Base-by-base conservation (phyloP, 64 coral and sea anemone genomes). In the Cladopsammia gracilis region DNA sequence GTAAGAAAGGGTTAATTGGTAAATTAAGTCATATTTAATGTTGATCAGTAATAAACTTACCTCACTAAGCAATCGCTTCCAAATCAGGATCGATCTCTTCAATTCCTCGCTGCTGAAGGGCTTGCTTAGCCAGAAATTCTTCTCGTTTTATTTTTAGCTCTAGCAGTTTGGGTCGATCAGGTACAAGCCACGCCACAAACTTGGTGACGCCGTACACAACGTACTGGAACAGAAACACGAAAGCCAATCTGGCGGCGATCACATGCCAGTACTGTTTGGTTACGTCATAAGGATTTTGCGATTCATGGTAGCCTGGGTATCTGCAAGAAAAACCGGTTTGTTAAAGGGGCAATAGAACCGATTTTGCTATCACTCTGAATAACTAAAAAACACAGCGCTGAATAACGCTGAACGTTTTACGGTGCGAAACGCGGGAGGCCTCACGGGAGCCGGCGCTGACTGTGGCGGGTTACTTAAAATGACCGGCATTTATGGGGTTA, bases 231-330 rank as follows among this genome's bases (percentile, higher is more conserved):
- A 91, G 82, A 62, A 97, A 97, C 2, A 97, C 96, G 15, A 97
- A 97, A 5, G 96, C 96, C 54, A 97, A 52, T 8, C 88, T 83
- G 12, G 92, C 96, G 20, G 96, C 96, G 11, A 97, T 93, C 73
- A 97, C 96, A 22, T 97, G 96, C 96, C 96, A 97, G 88, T 97
- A 89, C 72, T 97, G 92, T 42, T 97, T 97, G 15, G 87, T 94
- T n/a, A 88, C 88, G 25, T 45, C 58, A 62, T 94, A 97, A 43
- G 96, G 96, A 13, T 52, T 4, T 10, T 88, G 54, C 5, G 47
- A 48, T 14, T 94, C 92, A 18, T 87, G 83, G 42, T 97, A 97
- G 12, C 96, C 96, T 62, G 96, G 96, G 43, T 97, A 96, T 22
- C 95, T 96, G 48, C n/a, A 70, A 67, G 9, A 76, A n/a, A 74